Base-by-base conservation (phyloP, 1,140 invertebrate genomes). In the Euwallacea similis region DNA sequence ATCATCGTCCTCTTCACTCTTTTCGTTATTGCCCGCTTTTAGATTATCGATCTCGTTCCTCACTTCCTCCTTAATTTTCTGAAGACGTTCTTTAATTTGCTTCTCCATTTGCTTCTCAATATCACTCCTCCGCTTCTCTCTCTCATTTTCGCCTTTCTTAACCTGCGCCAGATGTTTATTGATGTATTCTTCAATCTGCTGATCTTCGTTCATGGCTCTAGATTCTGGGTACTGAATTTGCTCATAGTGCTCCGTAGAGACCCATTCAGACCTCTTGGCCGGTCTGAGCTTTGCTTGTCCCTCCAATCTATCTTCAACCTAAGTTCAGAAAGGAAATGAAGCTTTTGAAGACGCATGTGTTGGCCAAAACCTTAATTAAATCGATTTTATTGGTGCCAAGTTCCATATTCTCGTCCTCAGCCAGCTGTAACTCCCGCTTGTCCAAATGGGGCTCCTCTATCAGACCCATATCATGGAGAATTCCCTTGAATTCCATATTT, bases 41-140 rank as follows among this genome's bases (percentile, higher is more conserved):
- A 77, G 21, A 8, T 69, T 50, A 15, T 76, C 72, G 21, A 81
- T 79, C 71, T 81, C 78, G 55, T 75, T 75, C 62, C 77, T 79
- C 0, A 80, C 80, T 70, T 81, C 75, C 63, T 79, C 79, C 65
- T 81, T 80, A 10, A 81, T 75, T 16, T 73, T 75, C 33, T 76
- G 66, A 44, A 81, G 79, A 69, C 78, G 79, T 9, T 68, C 68
- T 16, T 79, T 67, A 15, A 81, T 79, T 16, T 78, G 69, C 41
- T 60, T 74, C 74, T 63, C 79, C 77, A 65, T 78, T 75, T 55
- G 73, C 21, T 64, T 15, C 10, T 11, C 46, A 7, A 65, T 7
- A 16, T 62, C 59, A 10, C 2, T 41, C 10, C 16, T 10, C 58
- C 53, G 59, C 10, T 69, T 62, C 50, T 63, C 58, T 58, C 56